A percentile compares a stretch with the other conserved stretches of the same genome.
Evolutionary conservation across 2,888 invertebrate species (phyloP).

Genomic region (Drosophila fungiperda): DNA sequence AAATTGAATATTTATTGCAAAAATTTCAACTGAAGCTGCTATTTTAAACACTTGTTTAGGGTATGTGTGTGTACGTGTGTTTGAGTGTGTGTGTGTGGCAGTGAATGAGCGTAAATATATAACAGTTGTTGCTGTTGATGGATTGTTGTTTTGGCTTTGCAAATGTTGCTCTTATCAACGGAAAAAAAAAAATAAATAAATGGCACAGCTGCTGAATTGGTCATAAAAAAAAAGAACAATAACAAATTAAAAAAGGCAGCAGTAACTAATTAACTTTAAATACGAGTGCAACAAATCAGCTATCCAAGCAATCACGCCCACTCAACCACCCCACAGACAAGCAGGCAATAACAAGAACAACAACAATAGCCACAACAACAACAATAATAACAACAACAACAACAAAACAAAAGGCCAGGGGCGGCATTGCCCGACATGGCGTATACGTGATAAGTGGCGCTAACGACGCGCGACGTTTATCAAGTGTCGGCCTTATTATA

Average conservation of each 20-base stretch:
- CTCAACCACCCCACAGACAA: conserved; percentile 14
- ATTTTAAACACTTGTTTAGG: neutral
- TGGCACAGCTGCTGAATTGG: conserved; percentile 34
- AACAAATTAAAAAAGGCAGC: neutral
- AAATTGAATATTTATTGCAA: neutral
- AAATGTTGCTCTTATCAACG: conserved; percentile 28
- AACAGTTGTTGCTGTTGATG: conserved; percentile 14
- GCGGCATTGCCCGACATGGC: conserved; percentile 72
- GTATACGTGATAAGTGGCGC: conserved; percentile 81
- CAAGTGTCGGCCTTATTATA: conserved; percentile 68
- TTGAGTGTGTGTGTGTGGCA: neutral
- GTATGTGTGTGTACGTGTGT: neutral
- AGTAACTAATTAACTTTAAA: conserved; percentile 29
- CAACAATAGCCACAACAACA: conserved; percentile 18
- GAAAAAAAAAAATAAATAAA: neutral
- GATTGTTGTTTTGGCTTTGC: conserved; percentile 32
- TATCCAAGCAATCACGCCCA: conserved; percentile 29
- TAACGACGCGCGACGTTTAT: conserved; percentile 80
- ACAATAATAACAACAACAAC: conserved; percentile 1
- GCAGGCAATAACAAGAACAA: conserved; percentile 5
- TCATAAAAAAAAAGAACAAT: neutral
- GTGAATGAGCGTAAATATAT: conserved; percentile 30
- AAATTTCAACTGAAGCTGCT: neutral
- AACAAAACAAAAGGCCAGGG: conserved; percentile 30
- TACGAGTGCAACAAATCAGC: conserved; percentile 25